Base-by-base conservation (phyloP, 92 coral and sea anemone genomes). In the Phymanthus crucifer region DNA sequence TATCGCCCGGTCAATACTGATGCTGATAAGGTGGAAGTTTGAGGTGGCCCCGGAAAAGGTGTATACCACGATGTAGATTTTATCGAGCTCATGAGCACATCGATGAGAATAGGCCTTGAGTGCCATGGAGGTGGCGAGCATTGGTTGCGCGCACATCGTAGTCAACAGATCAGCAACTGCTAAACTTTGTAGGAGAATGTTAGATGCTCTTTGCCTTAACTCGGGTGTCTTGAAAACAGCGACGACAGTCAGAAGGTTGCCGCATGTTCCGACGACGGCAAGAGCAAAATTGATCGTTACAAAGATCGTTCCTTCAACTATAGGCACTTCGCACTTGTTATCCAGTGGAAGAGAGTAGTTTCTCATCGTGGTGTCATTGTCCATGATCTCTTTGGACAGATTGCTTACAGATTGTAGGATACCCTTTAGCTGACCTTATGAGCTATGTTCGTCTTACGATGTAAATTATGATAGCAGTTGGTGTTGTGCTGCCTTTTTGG, bases 81-180 rank as follows among this genome's bases (percentile, higher is more conserved):
- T 4, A 2, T 32, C 75, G 46, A 71, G 3, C 10, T 37, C 47
- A 6, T 32, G 8, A 23, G 10, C 10, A 24, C 75, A 71, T 24
- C 34, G 45, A 32, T 71, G 16, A 35, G 4, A 11, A 71, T 24
- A 71, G 6, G 50, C 48, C 2, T 14, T 34, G 21, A 71, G 27
- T 14, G 14, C 14, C 75, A 35, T 19, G 9, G 75, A 71, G 13
- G 48, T 37, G 32, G 27, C 75, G 26, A 71, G 34, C 24, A 71
- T 36, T 23, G 75, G 75, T 54, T 71, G 75, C 26, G 75, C 52
- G 34, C 36, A 13, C 52, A 71, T 71, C n/a, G 75, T 71, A 48
- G 43, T 54, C 75, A 71, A 71, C 75, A 71, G 34, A 71, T 71
- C 75, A 4, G 75, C 75, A 36, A 71, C 75, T 71, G 75, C 75